Evolutionary conservation across 2,113 vertebrate species (phyloP).

Genomic region (Ictidomys tridecemlineatus): DNA sequence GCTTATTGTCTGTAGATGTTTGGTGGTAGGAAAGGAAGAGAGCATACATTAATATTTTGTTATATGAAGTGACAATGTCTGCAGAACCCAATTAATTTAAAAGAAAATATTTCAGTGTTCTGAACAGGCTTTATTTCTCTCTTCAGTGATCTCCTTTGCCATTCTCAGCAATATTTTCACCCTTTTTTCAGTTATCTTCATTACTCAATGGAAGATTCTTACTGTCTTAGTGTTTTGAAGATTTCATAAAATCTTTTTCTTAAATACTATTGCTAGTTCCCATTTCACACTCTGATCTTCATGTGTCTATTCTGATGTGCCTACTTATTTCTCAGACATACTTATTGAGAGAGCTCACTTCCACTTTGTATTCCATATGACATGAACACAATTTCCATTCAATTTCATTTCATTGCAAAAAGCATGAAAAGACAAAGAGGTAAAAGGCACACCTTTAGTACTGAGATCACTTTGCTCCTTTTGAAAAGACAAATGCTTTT

Average conservation of each 20-base stretch:
- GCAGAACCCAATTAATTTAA: neutral
- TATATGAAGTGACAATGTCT: neutral
- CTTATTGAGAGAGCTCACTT: slow-evolving; percentile 21
- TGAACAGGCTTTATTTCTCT: neutral
- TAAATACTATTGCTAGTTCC: neutral
- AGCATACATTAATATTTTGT: neutral
- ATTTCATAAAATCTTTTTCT: neutral
- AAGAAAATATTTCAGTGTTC: neutral
- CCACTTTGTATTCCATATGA: neutral
- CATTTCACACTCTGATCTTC: slow-evolving; percentile 14
- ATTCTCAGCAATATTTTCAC: slow-evolving; percentile 21
- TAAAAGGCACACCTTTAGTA: neutral
- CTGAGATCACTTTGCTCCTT: neutral
- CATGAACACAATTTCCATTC: slow-evolving; percentile 24
- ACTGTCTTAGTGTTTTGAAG: neutral
- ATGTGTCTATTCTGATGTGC: neutral
- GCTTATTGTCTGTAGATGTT: neutral
- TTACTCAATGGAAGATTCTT: slow-evolving; percentile 27
- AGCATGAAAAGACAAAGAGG: neutral
- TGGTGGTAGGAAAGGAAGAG: neutral
- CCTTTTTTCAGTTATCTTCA: neutral
- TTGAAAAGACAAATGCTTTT: slow-evolving; percentile 1
- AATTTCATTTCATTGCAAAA: neutral
- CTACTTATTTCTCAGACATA: slow-evolving; percentile 17
- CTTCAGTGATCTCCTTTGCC: neutral